Percentiles rank a stretch among this genome's conserved stretches.
phyloP scores from a whole-genome alignment of 35 echinoderm and acorn worm species.

The Diadema setosum region DNA sequence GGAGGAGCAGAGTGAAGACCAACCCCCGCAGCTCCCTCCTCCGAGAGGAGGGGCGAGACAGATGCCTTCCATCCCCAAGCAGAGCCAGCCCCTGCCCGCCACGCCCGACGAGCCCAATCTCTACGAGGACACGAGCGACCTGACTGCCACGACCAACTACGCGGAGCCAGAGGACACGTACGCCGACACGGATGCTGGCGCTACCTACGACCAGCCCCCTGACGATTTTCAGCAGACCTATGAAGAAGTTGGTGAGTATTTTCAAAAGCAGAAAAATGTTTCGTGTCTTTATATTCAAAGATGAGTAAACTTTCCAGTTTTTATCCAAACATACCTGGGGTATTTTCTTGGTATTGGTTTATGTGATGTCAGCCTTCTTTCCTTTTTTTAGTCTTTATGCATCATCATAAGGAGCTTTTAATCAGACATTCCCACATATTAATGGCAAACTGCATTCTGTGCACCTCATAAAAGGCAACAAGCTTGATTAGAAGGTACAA shows the following conservation, averaged over 20 bases:
- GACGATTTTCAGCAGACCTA: conserved; percentile 25
- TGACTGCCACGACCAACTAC: not conserved
- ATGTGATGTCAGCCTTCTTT: too few relatives aligned
- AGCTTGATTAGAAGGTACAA: too few relatives aligned
- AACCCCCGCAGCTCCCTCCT: conserved; percentile 28
- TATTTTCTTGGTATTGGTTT: too few relatives aligned
- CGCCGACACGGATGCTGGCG: conserved; percentile 16
- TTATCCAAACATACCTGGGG: too few relatives aligned
- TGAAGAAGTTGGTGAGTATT: conserved; percentile 42
- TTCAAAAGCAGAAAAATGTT: too few relatives aligned
- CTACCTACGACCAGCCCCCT: not conserved
- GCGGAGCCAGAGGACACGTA: not conserved
- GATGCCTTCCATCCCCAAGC: not conserved
- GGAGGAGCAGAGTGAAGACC: conserved; percentile 14
- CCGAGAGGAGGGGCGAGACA: not conserved
- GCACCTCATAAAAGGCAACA: too few relatives aligned
- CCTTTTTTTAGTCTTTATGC: too few relatives aligned
- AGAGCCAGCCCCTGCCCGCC: conserved; percentile 11
- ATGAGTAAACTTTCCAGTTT: too few relatives aligned
- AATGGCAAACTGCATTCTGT: too few relatives aligned
- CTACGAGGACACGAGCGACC: conserved; percentile 14
- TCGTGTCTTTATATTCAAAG: too few relatives aligned
- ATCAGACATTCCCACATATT: too few relatives aligned
- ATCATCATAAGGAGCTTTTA: too few relatives aligned
- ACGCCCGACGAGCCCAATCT: conserved; percentile 6